Evolutionary conservation across 2,888 invertebrate genomes (phyloP).

Genomic region (Clivina fossor): DNA sequence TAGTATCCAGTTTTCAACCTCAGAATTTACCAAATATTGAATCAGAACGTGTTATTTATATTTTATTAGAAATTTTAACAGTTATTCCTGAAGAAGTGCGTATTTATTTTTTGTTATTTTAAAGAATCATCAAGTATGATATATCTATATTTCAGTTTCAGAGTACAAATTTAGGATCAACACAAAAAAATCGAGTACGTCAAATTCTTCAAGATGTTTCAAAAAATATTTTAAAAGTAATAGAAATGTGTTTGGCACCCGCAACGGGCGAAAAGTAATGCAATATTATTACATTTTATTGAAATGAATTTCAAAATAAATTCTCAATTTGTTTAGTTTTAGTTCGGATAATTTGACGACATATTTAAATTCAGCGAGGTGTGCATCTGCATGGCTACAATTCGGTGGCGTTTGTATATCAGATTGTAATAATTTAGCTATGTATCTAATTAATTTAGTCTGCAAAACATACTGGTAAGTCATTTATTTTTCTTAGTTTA

Average conservation of each 20-base stretch:
- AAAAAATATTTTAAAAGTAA: conserved; percentile 53
- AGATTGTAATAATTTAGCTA: conserved; percentile 48
- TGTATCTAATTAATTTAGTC: conserved; percentile 50
- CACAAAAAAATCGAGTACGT: conserved; percentile 51
- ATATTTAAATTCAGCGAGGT: conserved; percentile 59
- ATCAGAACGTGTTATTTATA: conserved; percentile 63
- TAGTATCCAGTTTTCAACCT: conserved; percentile 60
- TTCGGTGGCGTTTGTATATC: conserved; percentile 55
- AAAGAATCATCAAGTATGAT: neutral
- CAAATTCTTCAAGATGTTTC: conserved; percentile 53
- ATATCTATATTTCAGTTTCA: conserved; percentile 50
- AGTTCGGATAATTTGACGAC: conserved; percentile 55
- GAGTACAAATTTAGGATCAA: conserved; percentile 52
- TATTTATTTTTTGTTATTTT: conserved; percentile 34
- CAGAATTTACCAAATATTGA: conserved; percentile 61
- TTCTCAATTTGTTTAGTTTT: conserved; percentile 46
- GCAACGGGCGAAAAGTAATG: conserved; percentile 48
- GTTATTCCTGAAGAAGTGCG: conserved; percentile 85
- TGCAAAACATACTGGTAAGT: conserved; percentile 53
- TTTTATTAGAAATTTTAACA: conserved; percentile 79
- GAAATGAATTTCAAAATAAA: conserved; percentile 7
- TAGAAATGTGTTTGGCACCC: conserved; percentile 52
- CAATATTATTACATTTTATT: conserved; percentile 8
- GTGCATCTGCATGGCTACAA: conserved; percentile 65
- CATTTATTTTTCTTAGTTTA: too few relatives aligned